Percentiles rank a stretch among this genome's conserved stretches.
These are phyloP conservation scores for Trissolcus japonicus DNA, from an alignment of 2,888 invertebrate genomes.

Conservation along the genomic window DNA sequence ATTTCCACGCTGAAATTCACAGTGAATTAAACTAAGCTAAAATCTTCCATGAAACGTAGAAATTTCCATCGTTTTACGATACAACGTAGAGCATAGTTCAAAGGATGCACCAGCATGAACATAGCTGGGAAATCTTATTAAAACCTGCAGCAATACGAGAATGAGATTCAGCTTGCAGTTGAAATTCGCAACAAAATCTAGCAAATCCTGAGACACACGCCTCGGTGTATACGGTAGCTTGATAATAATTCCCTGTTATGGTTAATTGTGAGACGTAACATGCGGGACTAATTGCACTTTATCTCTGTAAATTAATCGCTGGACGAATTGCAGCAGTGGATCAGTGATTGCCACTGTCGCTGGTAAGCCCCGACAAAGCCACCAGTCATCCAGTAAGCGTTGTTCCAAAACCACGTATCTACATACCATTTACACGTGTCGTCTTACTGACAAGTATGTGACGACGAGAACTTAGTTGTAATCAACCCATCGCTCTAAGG, in stretches of 20 bases:
- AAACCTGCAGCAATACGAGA: not conserved
- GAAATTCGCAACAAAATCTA: constrained; percentile 11
- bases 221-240: constrained; percentile 24
- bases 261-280: constrained; percentile 68
- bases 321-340: constrained; percentile 59
- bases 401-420: constrained; percentile 60
- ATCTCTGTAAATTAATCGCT: constrained; percentile 70
- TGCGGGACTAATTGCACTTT: constrained; percentile 69
- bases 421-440: constrained; percentile 57
- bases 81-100: not conserved
- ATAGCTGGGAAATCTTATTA: not conserved
- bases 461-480: constrained; percentile 38
- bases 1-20: too few species aligned
- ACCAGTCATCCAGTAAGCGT: constrained; percentile 63
- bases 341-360: constrained; percentile 63
- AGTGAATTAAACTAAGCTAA: too few species aligned
- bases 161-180: not conserved
- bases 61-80: not conserved
- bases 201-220: constrained; percentile 18
- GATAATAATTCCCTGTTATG: constrained; percentile 54
- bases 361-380: constrained; percentile 59
- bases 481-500: constrained; percentile 29
- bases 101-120: too few species aligned
- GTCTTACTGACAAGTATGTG: constrained; percentile 48
- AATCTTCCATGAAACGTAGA: too few species aligned